Percentiles rank a stretch among this genome's conserved stretches.
Conservation (phyloP, 2,797 vertebrate genomes). For the Adrianichthys oophorus region DNA sequence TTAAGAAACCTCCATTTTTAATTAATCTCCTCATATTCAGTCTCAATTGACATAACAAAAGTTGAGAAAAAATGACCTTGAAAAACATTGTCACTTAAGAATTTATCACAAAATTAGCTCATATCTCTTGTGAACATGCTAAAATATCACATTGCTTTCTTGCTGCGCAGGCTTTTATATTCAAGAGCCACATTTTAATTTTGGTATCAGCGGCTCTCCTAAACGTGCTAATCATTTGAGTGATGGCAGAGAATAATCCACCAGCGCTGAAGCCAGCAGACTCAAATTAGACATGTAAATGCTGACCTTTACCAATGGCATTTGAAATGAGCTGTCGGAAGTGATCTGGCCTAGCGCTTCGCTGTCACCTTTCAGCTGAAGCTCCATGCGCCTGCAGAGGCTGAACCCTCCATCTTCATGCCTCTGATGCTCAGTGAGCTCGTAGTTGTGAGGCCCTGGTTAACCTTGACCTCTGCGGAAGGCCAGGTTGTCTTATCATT, state of each 20-base stretch:
- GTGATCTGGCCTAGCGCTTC: slow-evolving; percentile 56
- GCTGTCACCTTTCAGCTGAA: slow-evolving; percentile 57
- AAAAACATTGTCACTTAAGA: background rate
- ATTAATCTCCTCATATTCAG: no score
- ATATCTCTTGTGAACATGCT: slow-evolving; percentile 30
- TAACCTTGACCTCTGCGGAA: slow-evolving; percentile 64
- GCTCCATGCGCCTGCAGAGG: slow-evolving; percentile 10
- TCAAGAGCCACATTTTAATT: slow-evolving; percentile 63
- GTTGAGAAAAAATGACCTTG: no score
- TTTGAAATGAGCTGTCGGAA: slow-evolving; percentile 74
- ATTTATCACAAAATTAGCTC: slow-evolving; percentile 26
- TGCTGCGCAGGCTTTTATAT: slow-evolving; percentile 46
- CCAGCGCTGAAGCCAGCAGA: slow-evolving; percentile 70
- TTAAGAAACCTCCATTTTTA: no score
- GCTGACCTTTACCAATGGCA: slow-evolving; percentile 79
- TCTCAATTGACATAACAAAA: no score
- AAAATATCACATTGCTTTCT: slow-evolving; percentile 22
- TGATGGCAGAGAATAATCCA: slow-evolving; percentile 88
- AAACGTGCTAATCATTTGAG: slow-evolving; percentile 79
- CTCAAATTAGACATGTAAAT: slow-evolving; percentile 81
- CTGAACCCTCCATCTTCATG: slow-evolving; percentile 2
- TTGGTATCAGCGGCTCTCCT: slow-evolving; percentile 53
- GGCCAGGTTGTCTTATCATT: slow-evolving; percentile 7
- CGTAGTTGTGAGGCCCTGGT: slow-evolving; percentile 29
- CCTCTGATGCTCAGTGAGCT: slow-evolving; percentile 1